phyloP scores from a whole-genome alignment of 2,797 vertebrate species.

The Acanthopagrus latus region DNA sequence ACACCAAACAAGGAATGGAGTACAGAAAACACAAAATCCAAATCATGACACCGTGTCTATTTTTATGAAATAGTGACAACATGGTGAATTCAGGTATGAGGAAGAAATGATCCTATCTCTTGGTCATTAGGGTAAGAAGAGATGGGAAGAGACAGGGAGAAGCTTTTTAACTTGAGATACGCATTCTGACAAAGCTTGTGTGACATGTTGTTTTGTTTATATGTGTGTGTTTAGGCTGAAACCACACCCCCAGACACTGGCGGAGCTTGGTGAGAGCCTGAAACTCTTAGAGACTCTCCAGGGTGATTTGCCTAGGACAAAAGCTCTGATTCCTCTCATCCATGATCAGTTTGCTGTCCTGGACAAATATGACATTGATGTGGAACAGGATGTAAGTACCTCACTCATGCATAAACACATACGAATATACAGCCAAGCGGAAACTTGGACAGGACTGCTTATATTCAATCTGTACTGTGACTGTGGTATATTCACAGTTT shows the following conservation, averaged over 20 bases:
- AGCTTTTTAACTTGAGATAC: background rate
- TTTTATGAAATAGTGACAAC: no score
- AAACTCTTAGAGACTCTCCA: slow-evolving; percentile 86
- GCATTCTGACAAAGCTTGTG: background rate
- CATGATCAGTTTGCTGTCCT: slow-evolving; percentile 92
- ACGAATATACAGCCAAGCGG: background rate
- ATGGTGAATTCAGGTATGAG: no score
- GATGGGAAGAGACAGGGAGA: background rate
- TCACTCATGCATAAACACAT: background rate
- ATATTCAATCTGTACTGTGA: background rate
- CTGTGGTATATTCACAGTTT: no score
- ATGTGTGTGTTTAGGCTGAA: slow-evolving; percentile 57
- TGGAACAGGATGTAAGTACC: slow-evolving; percentile 84
- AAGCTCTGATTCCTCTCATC: slow-evolving; percentile 88
- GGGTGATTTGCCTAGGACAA: slow-evolving; percentile 78
- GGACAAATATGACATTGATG: slow-evolving; percentile 90
- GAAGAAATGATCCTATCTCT: background rate
- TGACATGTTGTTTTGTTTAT: slow-evolving; percentile 20
- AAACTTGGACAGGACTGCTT: background rate
- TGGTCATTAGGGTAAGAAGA: background rate
- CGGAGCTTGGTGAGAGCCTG: slow-evolving; percentile 75
- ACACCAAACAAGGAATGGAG: no score
- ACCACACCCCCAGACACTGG: slow-evolving; percentile 58
- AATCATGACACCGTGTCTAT: no score
- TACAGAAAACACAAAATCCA: no score